Evolutionary conservation across 2,888 invertebrate species (phyloP).

Genomic region (Ryuthela nishihirai): DNA sequence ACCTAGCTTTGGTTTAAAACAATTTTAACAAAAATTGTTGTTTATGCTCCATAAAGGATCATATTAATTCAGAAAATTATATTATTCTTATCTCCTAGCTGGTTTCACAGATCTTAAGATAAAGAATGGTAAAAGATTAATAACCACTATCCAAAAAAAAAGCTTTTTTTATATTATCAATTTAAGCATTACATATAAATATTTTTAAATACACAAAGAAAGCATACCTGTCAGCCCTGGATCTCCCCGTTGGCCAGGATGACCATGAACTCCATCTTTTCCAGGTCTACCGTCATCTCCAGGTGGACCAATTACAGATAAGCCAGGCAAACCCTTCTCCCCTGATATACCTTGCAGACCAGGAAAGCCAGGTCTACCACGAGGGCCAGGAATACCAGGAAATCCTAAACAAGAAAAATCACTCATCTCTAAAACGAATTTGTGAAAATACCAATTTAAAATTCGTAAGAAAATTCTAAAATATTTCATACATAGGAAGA

Average conservation of each 20-base stretch:
- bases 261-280: constrained; percentile 33
- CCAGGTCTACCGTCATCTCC: constrained; percentile 37
- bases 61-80: too few relatives aligned
- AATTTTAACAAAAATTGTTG: too few relatives aligned
- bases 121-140: too few relatives aligned
- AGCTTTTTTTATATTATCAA: neutral
- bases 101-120: too few relatives aligned
- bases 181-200: neutral
- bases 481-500: neutral
- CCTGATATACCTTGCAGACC: constrained; percentile 32
- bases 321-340: constrained; percentile 30
- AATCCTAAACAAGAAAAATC: too few relatives aligned
- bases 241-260: constrained; percentile 36
- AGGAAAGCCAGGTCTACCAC: constrained; percentile 47
- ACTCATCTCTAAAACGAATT: too few relatives aligned
- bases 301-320: constrained; percentile 35
- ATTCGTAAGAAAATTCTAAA: neutral
- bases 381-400: constrained; percentile 43
- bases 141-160: too few relatives aligned
- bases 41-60: too few relatives aligned
- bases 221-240: constrained; percentile 35
- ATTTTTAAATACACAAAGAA: neutral
- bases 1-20: too few relatives aligned
- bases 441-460: too few relatives aligned
- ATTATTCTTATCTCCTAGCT: too few relatives aligned